Base-by-base conservation (phyloP, 2,113 vertebrate species). In the Poeciliopsis turrubarensis region DNA sequence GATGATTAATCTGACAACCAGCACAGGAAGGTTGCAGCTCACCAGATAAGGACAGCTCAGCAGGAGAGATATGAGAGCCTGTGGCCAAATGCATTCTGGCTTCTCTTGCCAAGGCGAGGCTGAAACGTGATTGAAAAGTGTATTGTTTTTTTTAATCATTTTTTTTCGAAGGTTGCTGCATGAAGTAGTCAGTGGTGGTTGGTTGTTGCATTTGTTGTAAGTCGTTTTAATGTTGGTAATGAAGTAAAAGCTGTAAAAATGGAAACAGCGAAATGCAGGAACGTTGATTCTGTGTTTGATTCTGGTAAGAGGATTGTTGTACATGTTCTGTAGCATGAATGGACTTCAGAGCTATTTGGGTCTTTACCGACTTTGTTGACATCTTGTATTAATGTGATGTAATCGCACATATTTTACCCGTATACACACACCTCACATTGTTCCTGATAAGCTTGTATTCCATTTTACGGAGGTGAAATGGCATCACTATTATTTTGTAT, bases 11-110 rank as follows among this genome's bases (percentile, higher is more conserved):
- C 62, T 26, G 44, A 65, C 61, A 65, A 34, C 61, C 30, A 17
- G 25, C 30, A 54, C 71, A 13, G 71, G 62, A 65, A 73, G 71
- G 71, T 73, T 13, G 1, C 27, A 31, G 61, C 27, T 73, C 41
- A 30, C 31, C 32, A 41, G 64, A 57, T 63, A 14, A 60, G 72
- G 51, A 62, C 70, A 47, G 67, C 34, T 71, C 37, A 71, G 72
- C 34, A 26, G 44, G 17, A 61, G 27, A 68, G 72, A 75, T 4
- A 25, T 68, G 57, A 31, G 11, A 25, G 10, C 63, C 29, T 62
- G 7, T 2, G 26, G 51, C 68, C 13, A 32, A 57, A 70, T 70
- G 29, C 61, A 34, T 1, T 44, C 68, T 29, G 31, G 60, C 8
- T 25, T n/a, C 26, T 11, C n/a, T 6, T 6, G 4, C 4, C 11